phyloP scores from a whole-genome alignment of 2,113 vertebrate species.

The Nerophis lumbriciformis region DNA sequence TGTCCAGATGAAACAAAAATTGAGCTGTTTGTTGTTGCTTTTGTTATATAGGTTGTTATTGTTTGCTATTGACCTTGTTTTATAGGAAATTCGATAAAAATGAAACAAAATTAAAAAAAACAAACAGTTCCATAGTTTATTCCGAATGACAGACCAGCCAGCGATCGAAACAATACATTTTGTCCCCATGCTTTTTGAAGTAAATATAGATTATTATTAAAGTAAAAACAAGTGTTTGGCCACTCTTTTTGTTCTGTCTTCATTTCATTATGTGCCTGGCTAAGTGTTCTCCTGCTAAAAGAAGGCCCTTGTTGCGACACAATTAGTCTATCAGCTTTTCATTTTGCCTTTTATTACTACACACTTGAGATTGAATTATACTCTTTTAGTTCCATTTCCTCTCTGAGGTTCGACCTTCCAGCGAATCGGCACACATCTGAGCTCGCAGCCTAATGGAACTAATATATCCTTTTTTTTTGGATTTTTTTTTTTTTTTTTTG shows the following conservation, averaged over 20 bases:
- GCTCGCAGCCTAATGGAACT: constrained; percentile 37
- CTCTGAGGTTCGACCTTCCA: constrained; percentile 52
- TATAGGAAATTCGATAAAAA: too few species aligned
- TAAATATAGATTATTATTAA: neutral
- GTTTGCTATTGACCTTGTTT: too few species aligned
- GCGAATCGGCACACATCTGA: constrained; percentile 47
- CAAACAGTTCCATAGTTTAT: too few species aligned
- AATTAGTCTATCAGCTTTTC: constrained; percentile 49
- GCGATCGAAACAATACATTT: too few species aligned
- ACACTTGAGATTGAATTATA: constrained; percentile 56
- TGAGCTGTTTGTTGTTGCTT: too few species aligned
- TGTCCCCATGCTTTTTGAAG: neutral
- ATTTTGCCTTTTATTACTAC: constrained; percentile 34
- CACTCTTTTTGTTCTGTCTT: constrained; percentile 5
- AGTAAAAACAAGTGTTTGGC: neutral
- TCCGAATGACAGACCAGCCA: too few species aligned
- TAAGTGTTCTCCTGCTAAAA: constrained; percentile 37
- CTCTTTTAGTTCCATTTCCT: constrained; percentile 53
- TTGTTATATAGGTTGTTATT: too few species aligned
- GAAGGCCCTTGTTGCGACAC: constrained; percentile 36
- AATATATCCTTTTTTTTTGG: constrained; percentile 47
- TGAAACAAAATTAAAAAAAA: too few species aligned
- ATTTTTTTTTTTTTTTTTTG: constrained; percentile 35
- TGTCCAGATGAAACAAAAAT: too few species aligned
- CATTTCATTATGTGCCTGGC: constrained; percentile 34